Percentiles rank a stretch among this genome's conserved stretches.
phyloP scores from a whole-genome alignment of 2,888 invertebrate species.

The Trachelus stipa region DNA sequence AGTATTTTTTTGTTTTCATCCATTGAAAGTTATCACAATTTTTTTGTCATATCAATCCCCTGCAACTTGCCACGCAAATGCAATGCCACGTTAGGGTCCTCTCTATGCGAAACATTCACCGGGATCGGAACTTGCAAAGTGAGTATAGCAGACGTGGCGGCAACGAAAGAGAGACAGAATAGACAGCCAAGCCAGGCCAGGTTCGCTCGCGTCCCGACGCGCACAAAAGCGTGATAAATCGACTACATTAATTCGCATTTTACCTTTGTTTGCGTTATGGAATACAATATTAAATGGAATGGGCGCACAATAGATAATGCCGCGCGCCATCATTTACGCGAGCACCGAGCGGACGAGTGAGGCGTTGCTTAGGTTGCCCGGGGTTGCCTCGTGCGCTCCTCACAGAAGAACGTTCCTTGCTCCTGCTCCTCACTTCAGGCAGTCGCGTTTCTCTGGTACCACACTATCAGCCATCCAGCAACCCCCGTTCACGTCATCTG shows the following conservation, averaged over 20 bases:
- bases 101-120: background rate
- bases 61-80: background rate
- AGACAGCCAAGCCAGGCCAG: slow-evolving; percentile 27
- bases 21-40: background rate
- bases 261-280: slow-evolving; percentile 66
- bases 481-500: background rate
- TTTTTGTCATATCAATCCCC: background rate
- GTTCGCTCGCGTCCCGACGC: slow-evolving; percentile 49
- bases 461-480: background rate
- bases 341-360: slow-evolving; percentile 36
- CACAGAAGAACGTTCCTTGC: slow-evolving; percentile 4
- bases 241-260: slow-evolving; percentile 66
- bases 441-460: background rate
- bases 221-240: slow-evolving; percentile 66
- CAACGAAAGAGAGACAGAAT: slow-evolving; percentile 26
- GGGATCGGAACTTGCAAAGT: slow-evolving; percentile 39
- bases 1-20: background rate
- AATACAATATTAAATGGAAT: slow-evolving; percentile 67
- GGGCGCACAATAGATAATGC: slow-evolving; percentile 65
- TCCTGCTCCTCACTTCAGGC: background rate
- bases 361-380: slow-evolving; percentile 40
- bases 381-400: slow-evolving; percentile 28
- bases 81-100: background rate
- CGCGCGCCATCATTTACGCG: slow-evolving; percentile 61
- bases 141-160: slow-evolving; percentile 8